Evolutionary conservation across 1,140 invertebrate species (phyloP).

Genomic region (Drosophila kurseongensis): DNA sequence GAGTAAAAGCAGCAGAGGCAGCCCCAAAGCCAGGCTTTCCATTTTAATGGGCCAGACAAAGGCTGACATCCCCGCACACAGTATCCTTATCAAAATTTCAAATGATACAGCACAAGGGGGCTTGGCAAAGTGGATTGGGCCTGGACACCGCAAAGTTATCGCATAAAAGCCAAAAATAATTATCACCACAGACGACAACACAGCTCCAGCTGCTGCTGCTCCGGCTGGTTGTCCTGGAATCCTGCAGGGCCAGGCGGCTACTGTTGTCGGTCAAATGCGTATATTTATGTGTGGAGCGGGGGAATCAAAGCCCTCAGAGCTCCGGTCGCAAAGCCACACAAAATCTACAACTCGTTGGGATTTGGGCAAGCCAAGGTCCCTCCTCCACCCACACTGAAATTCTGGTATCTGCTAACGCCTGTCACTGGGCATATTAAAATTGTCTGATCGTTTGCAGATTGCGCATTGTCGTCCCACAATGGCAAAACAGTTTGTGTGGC

Average conservation of each 20-base stretch:
- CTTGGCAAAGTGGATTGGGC: conserved; percentile 27
- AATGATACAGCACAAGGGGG: conserved; percentile 51
- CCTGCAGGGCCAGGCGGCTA: conserved; percentile 34
- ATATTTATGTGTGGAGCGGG: conserved; percentile 14
- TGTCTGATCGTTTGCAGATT: conserved; percentile 77
- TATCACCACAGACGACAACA: conserved; percentile 76
- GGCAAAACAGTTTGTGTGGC: conserved; percentile 37
- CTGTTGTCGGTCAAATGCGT: conserved; percentile 63
- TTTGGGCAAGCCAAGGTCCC: conserved; percentile 25
- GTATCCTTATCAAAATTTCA: conserved; percentile 76
- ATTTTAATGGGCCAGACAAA: conserved; percentile 71
- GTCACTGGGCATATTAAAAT: conserved; percentile 76
- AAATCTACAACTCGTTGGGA: conserved; percentile 54
- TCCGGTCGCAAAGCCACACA: conserved; percentile 41
- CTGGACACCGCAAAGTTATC: conserved; percentile 72
- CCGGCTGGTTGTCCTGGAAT: conserved; percentile 6
- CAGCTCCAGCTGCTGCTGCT: conserved; percentile 37
- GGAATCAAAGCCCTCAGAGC: conserved; percentile 11
- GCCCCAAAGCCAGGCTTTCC: conserved; percentile 44
- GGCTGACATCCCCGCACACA: conserved; percentile 32
- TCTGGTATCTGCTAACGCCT: conserved; percentile 55
- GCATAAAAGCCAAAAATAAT: conserved; percentile 83
- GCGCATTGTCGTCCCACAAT: conserved; percentile 36
- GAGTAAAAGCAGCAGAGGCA: conserved; percentile 5
- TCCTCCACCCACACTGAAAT: conserved; percentile 3